Evolutionary conservation across 2,888 invertebrate genomes (phyloP).

Genomic region (Polyommatus icarus): DNA sequence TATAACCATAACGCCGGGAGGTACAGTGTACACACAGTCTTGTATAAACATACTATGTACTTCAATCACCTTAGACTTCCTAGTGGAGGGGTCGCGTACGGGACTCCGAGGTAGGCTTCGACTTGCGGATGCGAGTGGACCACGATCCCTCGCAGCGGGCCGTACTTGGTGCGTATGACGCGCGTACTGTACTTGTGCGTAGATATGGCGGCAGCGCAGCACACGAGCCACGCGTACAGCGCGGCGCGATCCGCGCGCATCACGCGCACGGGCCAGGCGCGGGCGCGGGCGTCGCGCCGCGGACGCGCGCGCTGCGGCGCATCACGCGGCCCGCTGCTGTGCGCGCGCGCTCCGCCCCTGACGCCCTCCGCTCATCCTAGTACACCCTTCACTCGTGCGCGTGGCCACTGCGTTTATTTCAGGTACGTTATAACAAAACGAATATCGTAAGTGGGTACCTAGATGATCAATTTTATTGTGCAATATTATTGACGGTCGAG

Average conservation of each 20-base stretch:
- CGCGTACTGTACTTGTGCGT: conserved; percentile 90
- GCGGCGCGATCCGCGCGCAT: conserved; percentile 77
- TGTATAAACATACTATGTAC: background rate
- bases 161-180: conserved; percentile 94
- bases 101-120: conserved; percentile 95
- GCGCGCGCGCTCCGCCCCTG: conserved; percentile 54
- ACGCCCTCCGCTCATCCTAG: conserved; percentile 58
- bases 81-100: conserved; percentile 95
- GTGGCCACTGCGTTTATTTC: conserved; percentile 54
- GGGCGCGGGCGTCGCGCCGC: conserved; percentile 53
- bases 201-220: conserved; percentile 78
- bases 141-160: conserved; percentile 91
- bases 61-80: conserved; percentile 87
- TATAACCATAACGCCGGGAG: no score
- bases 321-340: conserved; percentile 60
- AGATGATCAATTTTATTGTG: no score
- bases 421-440: background rate
- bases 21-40: background rate
- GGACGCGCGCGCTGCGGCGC: conserved; percentile 60
- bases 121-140: conserved; percentile 90
- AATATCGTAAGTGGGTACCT: background rate
- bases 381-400: conserved; percentile 60
- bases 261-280: conserved; percentile 63
- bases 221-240: conserved; percentile 79
- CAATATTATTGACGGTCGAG: no score